phyloP scores from a whole-genome alignment of 2,888 invertebrate species.

The Torymus tubicola region DNA sequence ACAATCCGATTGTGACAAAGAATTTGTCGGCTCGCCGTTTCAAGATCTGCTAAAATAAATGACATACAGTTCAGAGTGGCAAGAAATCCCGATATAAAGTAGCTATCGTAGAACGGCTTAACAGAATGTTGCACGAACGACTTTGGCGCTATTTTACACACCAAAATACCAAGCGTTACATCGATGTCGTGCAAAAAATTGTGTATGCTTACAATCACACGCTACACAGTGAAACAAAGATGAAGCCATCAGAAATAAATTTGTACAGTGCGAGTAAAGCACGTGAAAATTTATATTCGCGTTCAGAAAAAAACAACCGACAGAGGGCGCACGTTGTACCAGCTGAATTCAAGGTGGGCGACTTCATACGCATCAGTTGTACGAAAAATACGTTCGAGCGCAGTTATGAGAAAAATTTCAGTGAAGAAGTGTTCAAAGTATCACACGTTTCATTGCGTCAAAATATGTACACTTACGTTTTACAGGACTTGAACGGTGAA shows the following conservation, averaged over 20 bases:
- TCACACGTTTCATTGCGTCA: not conserved
- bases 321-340: not conserved
- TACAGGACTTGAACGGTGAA: not conserved
- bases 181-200: not conserved
- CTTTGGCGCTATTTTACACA: not conserved
- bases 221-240: too few species aligned
- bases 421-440: too few species aligned
- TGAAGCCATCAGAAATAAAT: not conserved
- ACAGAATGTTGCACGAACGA: not conserved
- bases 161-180: not conserved
- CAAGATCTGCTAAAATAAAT: too few species aligned
- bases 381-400: too few species aligned
- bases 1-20: too few species aligned
- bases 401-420: too few species aligned
- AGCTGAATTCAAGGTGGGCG: not conserved
- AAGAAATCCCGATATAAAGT: too few species aligned
- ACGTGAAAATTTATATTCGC: not conserved
- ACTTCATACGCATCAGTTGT: too few species aligned
- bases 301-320: not conserved
- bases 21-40: too few species aligned
- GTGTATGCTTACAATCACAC: too few species aligned
- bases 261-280: not conserved
- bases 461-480: not conserved
- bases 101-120: not conserved
- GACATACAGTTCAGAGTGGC: too few species aligned